Base-by-base conservation (phyloP, 1,140 invertebrate species). In the Lanistes nyassanus region DNA sequence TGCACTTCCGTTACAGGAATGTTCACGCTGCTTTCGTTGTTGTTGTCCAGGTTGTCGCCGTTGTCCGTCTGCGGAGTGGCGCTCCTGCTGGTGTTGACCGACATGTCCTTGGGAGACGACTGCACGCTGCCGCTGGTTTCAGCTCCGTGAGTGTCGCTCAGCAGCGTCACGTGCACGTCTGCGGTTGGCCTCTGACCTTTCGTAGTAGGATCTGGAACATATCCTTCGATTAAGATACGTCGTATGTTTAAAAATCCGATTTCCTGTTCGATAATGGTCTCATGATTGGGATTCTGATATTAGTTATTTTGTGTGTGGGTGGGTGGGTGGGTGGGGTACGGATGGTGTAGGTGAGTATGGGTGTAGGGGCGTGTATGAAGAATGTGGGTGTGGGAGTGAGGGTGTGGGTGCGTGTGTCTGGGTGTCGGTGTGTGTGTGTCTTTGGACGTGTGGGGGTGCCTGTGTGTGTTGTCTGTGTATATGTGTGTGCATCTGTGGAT, bases 391-490 rank as follows among this genome's bases (percentile, higher is more conserved):
- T 26, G n/a, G n/a, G 58, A 11, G 58, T 62, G 58, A 11, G 58
- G 7, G 58, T 62, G 26, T 62, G 58, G 9, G 58, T 62, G 58
- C 9, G 58, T 62, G 58, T 62, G 58, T 62, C 23, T 62, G 58
- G n/a, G 58, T 62, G 58, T 62, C 23, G n/a, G 58, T 62, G 58
- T 62, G 58, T 62, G 58, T 62, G 58, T 62, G 58, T 62, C 23
- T 62, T 23, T 26, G 58, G n/a, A 31, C 31, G 58, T 26, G 58
- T 62, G 58, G 9, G 58, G n/a, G 58, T 62, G 58, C n/a, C 23
- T 62, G 58, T 26, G 58, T 62, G 58, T 62, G 58, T 26, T 62
- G 58, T 62, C 23, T 62, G 58, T 62, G 58, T 26, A 31, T 62
- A 31, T 62, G 58, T 26, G 58, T 62, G n/a, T n/a, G n/a, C n/a